Base-by-base conservation (phyloP, 2,888 invertebrate genomes). In the Sphaerophoria rueppellii region DNA sequence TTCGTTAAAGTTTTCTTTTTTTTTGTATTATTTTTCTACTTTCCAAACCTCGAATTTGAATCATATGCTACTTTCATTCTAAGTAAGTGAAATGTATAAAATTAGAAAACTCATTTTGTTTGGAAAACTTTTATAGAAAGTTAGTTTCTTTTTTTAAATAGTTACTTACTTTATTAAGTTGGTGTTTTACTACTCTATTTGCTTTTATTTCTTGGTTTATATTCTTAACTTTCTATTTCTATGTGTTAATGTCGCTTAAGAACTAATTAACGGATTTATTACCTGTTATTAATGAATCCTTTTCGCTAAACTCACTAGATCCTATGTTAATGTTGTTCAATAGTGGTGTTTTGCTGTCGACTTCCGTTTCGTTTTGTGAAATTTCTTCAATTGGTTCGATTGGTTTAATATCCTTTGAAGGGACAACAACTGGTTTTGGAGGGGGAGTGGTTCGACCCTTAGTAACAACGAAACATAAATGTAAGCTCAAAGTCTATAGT, bases 321-420 rank as follows among this genome's bases (percentile, higher is more conserved):
- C 73, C 73, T 77, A 65, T 69, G 24, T 70, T 81, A 32, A 77
- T 73, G 14, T 69, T 85, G 86, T 90, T 89, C 16, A 91, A 81
- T 32, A 91, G 86, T 40, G 91, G 91, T 54, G 90, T 90, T 88
- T 91, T 91, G 7, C 91, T 88, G 70, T 91, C 91, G 50, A 76
- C 88, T 76, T 91, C 91, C 7, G 86, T 14, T 2, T 88, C 87
- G 12, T 87, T 88, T 50, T 78, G 63, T 61, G 73, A n/a, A 4
- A 14, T 11, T 48, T 85, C 81, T 63, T 77, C 73, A 5, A 69
- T 52, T 50, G 50, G 40, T 58, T 77, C 75, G 32, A 55, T 60
- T 55, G 11, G 7, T 58, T 52, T 69, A 46, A 24, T 35, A 5
- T 24, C 52, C 12, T 43, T 37, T 52, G 69, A 67, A 0, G 71